phyloP scores from a whole-genome alignment of 2,797 vertebrate genomes.

The Pipistrellus kuhlii region DNA sequence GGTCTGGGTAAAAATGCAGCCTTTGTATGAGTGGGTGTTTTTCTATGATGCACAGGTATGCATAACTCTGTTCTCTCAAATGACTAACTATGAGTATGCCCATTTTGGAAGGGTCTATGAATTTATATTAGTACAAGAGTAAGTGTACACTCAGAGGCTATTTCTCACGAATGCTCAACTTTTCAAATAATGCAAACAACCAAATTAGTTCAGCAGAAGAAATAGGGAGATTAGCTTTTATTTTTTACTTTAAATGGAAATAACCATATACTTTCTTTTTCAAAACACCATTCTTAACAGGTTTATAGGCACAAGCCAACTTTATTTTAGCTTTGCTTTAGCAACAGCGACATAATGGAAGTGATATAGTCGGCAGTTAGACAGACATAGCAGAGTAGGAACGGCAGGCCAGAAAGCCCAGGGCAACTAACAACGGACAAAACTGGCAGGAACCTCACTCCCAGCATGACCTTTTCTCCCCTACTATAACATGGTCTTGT shows the following conservation, averaged over 20 bases:
- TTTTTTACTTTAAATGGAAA: conserved; percentile 51
- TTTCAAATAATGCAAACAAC: conserved; percentile 54
- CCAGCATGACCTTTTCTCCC: not conserved
- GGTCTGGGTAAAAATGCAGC: conserved; percentile 68
- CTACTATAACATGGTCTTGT: not conserved
- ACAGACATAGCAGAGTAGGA: not conserved
- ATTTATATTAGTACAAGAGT: conserved; percentile 58
- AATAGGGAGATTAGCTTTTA: not conserved
- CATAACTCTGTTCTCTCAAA: conserved; percentile 58
- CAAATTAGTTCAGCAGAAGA: conserved; percentile 1
- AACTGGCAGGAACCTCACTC: not conserved
- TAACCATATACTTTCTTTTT: not conserved
- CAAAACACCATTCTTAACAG: not conserved
- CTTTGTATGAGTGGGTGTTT: conserved; percentile 73
- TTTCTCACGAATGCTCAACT: conserved; percentile 5
- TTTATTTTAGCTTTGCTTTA: conserved; percentile 46
- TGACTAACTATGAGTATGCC: conserved; percentile 76
- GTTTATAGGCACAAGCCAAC: not conserved
- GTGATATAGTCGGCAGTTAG: not conserved
- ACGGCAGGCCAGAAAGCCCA: not conserved
- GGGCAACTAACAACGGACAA: not conserved
- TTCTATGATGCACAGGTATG: conserved; percentile 66
- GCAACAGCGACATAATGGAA: not conserved
- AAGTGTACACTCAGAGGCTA: conserved; percentile 52
- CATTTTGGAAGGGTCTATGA: conserved; percentile 58